phyloP scores from a whole-genome alignment of 2,888 invertebrate species.

The Xanthia icteritia region DNA sequence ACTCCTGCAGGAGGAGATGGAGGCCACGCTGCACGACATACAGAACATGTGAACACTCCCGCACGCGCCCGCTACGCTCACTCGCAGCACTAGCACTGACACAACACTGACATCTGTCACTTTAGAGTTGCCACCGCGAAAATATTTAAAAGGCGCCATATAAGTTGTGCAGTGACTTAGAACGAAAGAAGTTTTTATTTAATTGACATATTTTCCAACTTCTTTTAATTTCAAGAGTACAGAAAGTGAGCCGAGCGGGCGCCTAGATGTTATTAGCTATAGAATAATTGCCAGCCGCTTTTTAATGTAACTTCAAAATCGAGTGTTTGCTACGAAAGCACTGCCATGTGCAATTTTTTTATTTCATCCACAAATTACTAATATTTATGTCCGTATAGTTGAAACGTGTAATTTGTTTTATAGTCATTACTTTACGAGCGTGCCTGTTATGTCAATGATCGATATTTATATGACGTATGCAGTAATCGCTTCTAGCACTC shows the following conservation, averaged over 20 bases:
- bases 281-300: slow-evolving; percentile 90
- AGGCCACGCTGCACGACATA: slow-evolving; percentile 99
- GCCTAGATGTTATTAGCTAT: slow-evolving; percentile 85
- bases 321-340: slow-evolving; percentile 88
- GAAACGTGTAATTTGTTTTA: slow-evolving; percentile 82
- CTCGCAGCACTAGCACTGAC: slow-evolving; percentile 62
- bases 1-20: slow-evolving; percentile 99
- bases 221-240: slow-evolving; percentile 60
- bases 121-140: slow-evolving; percentile 62
- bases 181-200: slow-evolving; percentile 62
- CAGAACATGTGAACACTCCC: slow-evolving; percentile 97
- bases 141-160: slow-evolving; percentile 55
- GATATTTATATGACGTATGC: slow-evolving; percentile 79
- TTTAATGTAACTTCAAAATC: slow-evolving; percentile 83
- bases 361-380: slow-evolving; percentile 81
- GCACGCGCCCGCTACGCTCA: slow-evolving; percentile 69
- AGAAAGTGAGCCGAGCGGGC: slow-evolving; percentile 79
- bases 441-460: slow-evolving; percentile 77
- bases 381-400: slow-evolving; percentile 80
- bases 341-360: slow-evolving; percentile 89
- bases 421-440: slow-evolving; percentile 85
- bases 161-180: slow-evolving; percentile 52
- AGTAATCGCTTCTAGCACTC: slow-evolving; percentile 77
- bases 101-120: slow-evolving; percentile 59
- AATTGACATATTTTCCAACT: slow-evolving; percentile 55